Evolutionary conservation across 2,888 invertebrate genomes (phyloP).

Genomic region (Drosophila yooni): DNA sequence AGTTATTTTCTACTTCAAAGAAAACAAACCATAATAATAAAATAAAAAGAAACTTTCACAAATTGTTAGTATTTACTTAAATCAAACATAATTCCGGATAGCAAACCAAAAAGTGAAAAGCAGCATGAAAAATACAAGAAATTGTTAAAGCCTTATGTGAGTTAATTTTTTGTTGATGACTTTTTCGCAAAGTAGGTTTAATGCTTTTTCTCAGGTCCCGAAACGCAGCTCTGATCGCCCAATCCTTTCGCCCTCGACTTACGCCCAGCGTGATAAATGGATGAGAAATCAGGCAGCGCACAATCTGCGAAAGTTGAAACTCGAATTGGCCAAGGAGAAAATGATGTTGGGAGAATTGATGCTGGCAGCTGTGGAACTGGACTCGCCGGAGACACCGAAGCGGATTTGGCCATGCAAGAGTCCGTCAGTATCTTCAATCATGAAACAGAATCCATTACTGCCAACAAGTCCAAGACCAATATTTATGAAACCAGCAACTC

Average conservation of each 20-base stretch:
- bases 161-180: not conserved
- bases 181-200: not conserved
- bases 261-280: not conserved
- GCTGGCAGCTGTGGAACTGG: not conserved
- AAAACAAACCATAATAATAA: not conserved
- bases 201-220: not conserved
- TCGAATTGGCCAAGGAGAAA: not conserved
- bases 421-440: not conserved
- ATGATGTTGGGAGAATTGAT: not conserved
- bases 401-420: not conserved
- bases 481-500: not conserved
- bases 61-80: not conserved
- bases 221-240: not conserved
- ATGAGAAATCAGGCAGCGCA: conserved; percentile 1
- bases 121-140: not conserved
- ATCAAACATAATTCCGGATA: not conserved
- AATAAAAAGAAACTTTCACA: not conserved
- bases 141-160: not conserved
- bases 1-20: not conserved
- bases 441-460: not conserved
- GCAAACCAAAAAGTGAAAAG: not conserved
- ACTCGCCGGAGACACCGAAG: not conserved
- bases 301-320: not conserved
- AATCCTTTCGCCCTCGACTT: not conserved
- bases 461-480: not conserved